phyloP scores from a whole-genome alignment of 1,140 invertebrate genomes.

The Saxidomus purpurata region DNA sequence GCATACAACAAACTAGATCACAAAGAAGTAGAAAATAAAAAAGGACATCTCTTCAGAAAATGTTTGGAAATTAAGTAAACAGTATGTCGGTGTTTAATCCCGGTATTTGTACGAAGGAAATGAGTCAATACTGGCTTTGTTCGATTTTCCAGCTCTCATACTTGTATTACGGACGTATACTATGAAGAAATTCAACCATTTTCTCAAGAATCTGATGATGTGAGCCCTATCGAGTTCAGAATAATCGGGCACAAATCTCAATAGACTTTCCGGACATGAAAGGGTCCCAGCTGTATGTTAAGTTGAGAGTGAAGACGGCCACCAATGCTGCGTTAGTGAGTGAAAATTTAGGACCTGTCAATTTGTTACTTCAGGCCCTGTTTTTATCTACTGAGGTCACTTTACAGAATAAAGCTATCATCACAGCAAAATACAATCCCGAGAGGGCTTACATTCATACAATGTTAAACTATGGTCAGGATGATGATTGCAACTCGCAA shows the following conservation, averaged over 20 bases:
- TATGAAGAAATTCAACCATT: slow-evolving; percentile 62
- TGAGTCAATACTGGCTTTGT: slow-evolving; percentile 23
- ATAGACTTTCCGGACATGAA: too few relatives aligned
- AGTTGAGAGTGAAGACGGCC: too few relatives aligned
- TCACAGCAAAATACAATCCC: too few relatives aligned
- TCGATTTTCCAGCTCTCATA: slow-evolving; percentile 64
- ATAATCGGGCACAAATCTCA: neutral
- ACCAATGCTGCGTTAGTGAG: too few relatives aligned
- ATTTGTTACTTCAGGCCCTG: too few relatives aligned
- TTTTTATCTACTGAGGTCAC: too few relatives aligned
- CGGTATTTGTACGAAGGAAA: slow-evolving; percentile 18
- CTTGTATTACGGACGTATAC: slow-evolving; percentile 46
- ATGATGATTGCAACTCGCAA: too few relatives aligned
- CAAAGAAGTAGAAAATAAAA: neutral
- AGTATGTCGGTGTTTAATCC: slow-evolving; percentile 39
- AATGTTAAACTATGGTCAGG: too few relatives aligned
- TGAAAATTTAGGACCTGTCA: too few relatives aligned
- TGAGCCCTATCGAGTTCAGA: slow-evolving; percentile 24
- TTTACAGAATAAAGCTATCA: too few relatives aligned
- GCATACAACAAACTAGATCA: neutral
- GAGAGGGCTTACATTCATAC: too few relatives aligned
- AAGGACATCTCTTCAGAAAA: neutral
- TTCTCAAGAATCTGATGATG: slow-evolving; percentile 7
- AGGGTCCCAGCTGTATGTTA: too few relatives aligned
- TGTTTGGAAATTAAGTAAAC: neutral